Evolutionary conservation across 2,113 vertebrate species (phyloP).

Genomic region (Natator depressus): DNA sequence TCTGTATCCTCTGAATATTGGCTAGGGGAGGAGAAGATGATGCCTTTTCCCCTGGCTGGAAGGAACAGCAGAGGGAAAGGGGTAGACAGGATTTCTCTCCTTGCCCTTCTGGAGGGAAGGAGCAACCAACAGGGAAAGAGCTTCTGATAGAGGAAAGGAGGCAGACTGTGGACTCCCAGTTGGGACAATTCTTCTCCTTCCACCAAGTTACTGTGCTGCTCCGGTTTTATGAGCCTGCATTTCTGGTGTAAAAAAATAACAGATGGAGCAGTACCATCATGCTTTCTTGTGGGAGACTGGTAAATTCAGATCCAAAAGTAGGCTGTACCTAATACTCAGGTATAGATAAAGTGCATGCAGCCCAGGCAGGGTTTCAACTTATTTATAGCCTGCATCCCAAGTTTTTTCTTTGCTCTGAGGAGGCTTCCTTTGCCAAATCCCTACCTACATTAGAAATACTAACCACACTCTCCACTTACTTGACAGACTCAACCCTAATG

Average conservation of each 20-base stretch:
- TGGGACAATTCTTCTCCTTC: background rate
- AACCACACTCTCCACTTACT: slow-evolving; percentile 59
- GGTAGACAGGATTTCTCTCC: background rate
- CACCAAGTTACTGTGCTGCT: background rate
- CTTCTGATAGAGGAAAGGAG: background rate
- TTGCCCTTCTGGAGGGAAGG: background rate
- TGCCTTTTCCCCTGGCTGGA: background rate
- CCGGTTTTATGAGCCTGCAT: background rate
- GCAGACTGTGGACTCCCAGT: background rate
- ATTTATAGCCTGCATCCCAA: slow-evolving; percentile 54
- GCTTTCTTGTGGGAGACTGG: slow-evolving; percentile 37
- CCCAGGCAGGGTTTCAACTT: slow-evolving; percentile 22
- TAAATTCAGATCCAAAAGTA: slow-evolving; percentile 45
- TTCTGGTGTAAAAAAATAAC: slow-evolving; percentile 11
- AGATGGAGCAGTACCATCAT: slow-evolving; percentile 22
- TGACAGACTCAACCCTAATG: slow-evolving; percentile 59
- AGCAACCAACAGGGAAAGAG: background rate
- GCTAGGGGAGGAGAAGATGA: background rate
- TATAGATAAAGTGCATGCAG: slow-evolving; percentile 47
- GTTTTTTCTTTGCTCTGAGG: slow-evolving; percentile 62
- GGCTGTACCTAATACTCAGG: slow-evolving; percentile 27
- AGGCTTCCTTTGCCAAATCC: slow-evolving; percentile 69
- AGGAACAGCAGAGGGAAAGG: background rate
- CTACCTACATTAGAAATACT: slow-evolving; percentile 77
- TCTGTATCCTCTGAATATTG: background rate